Conservation (phyloP, 2,888 invertebrate genomes). For the Acrobasis consociella region DNA sequence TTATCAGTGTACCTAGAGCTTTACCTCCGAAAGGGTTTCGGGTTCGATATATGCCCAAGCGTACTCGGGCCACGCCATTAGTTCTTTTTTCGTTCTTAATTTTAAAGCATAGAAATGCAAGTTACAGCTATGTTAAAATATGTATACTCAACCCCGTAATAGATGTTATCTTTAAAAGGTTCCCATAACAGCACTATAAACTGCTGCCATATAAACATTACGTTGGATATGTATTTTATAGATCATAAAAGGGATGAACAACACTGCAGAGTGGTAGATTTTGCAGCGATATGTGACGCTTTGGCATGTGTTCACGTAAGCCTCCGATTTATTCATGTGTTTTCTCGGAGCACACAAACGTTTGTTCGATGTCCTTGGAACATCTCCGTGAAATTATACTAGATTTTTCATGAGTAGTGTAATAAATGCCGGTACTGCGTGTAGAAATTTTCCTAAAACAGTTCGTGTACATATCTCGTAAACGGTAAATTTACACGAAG, state of each 20-base stretch:
- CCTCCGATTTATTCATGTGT: constrained; percentile 19
- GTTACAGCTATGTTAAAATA: too few relatives aligned
- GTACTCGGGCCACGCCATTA: too few relatives aligned
- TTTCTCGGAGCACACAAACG: constrained; percentile 2
- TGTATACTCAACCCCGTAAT: not conserved
- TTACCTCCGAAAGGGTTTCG: too few relatives aligned
- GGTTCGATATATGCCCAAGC: too few relatives aligned
- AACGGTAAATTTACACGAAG: not conserved
- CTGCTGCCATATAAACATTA: not conserved
- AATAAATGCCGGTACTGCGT: not conserved
- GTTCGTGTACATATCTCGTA: too few relatives aligned
- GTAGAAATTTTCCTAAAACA: not conserved
- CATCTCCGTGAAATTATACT: not conserved
- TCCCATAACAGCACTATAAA: not conserved
- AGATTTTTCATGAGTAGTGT: not conserved
- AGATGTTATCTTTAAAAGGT: constrained; percentile 1
- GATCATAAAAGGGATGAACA: constrained; percentile 9
- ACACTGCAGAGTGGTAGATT: constrained; percentile 4
- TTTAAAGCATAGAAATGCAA: too few relatives aligned
- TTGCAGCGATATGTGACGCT: constrained; percentile 7
- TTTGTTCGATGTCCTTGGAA: constrained; percentile 12
- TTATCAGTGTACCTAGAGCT: too few relatives aligned
- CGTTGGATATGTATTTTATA: not conserved
- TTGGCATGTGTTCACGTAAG: constrained; percentile 9
- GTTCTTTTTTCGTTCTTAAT: too few relatives aligned